Base-by-base conservation (phyloP, 2,888 invertebrate species). In the Cecidostiba fungosa region DNA sequence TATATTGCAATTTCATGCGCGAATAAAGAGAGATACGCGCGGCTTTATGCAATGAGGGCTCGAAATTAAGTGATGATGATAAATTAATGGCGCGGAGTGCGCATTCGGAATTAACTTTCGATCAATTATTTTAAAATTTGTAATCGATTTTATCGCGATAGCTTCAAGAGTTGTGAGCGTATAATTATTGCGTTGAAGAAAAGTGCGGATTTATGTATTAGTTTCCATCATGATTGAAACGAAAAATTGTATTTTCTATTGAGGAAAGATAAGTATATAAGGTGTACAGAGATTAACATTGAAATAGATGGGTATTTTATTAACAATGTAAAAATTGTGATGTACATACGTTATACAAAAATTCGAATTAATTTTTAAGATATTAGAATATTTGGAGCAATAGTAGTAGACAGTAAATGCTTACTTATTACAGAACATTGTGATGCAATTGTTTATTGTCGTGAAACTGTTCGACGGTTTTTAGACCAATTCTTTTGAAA, bases 1-100 rank as follows among this genome's bases (percentile, higher is more conserved):
- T 26, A 47, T 74, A 47, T 74, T 47, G 26, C 73, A 47, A 74
- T 74, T 74, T 47, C 47, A 74, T 74, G 47, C 10, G 0, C 73
- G 73, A 74, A 74, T 74, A 74, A 50, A 73, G 23, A 74, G 73
- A 43, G 43, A 10, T 10, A 12, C 43, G 43, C 43, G 2, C 43
- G 12, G 43, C 43, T 43, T 43, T 43, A 43, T 43, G n/a, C 54
- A 8, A 59, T 59, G 54, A 3, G n/a, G 54, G n/a, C 2, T n/a
- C 23, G 54, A n/a, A 23, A 59, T 59, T 59, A 59, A 59, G 23
- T n/a, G 23, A 59, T n/a, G 54, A n/a, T n/a, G 8, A 59, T 59
- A 23, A 59, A n/a, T 23, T 23, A 59, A 59, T 10, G 8, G n/a
- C 16, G 50, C 4, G 3, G 12, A 43, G 50, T 19, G 19, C 54